Percentiles rank a stretch among this genome's conserved stretches.
These are phyloP conservation scores for Mythimna albipuncta DNA, from an alignment of 2,888 invertebrate species.

Conservation along the genomic window DNA sequence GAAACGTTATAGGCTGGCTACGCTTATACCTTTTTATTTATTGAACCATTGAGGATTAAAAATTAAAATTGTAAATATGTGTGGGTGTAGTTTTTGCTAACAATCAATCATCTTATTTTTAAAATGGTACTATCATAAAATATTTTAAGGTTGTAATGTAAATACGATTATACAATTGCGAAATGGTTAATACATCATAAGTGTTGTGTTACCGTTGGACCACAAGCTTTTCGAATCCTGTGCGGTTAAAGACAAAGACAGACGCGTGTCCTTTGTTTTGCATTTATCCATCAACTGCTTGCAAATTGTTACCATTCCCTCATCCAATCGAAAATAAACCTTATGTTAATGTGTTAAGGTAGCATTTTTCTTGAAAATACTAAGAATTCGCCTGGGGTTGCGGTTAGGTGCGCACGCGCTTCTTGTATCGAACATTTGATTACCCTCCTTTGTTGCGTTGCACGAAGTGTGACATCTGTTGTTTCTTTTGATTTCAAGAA, in stretches of 20 bases:
- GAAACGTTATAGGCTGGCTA: too few species aligned
- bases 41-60: background rate
- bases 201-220: slow-evolving; percentile 78
- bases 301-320: slow-evolving; percentile 64
- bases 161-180: slow-evolving; percentile 32
- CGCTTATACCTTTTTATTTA: too few species aligned
- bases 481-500: slow-evolving; percentile 61
- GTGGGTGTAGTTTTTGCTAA: background rate
- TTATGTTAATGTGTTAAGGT: background rate
- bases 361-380: slow-evolving; percentile 28
- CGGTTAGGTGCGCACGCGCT: slow-evolving; percentile 81
- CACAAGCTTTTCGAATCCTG: slow-evolving; percentile 77
- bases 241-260: slow-evolving; percentile 78
- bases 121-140: background rate
- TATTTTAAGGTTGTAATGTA: slow-evolving; percentile 17
- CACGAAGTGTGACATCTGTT: slow-evolving; percentile 73
- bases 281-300: slow-evolving; percentile 69
- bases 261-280: slow-evolving; percentile 76
- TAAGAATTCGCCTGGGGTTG: slow-evolving; percentile 69
- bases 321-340: slow-evolving; percentile 16
- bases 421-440: slow-evolving; percentile 72
- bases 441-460: slow-evolving; percentile 71
- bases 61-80: background rate
- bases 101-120: background rate
- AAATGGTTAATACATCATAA: slow-evolving; percentile 44